Evolutionary conservation across 2,113 vertebrate species (phyloP).

Genomic region (Bufo bufo): DNA sequence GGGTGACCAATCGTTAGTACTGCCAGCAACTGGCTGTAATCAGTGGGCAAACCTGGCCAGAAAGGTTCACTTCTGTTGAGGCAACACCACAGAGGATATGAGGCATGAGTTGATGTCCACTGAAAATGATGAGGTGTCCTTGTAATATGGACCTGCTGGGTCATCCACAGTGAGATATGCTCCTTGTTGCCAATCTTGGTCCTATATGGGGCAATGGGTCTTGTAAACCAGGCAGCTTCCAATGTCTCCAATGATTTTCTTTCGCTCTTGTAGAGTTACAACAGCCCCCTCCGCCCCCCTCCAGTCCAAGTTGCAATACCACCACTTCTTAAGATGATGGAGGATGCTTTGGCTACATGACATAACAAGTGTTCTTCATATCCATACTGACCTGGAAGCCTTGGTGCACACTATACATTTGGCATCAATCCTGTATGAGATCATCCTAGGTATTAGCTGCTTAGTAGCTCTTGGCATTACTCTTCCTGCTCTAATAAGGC

Average conservation of each 20-base stretch:
- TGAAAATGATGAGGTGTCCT: no score
- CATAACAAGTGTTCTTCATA: not conserved
- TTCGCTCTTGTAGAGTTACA: not conserved
- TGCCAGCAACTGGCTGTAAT: no score
- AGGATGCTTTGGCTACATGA: not conserved
- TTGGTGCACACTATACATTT: not conserved
- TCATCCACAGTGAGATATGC: no score
- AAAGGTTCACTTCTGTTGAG: no score
- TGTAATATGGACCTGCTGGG: no score
- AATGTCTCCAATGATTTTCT: not conserved
- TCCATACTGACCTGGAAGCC: not conserved
- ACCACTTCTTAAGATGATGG: not conserved
- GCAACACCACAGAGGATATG: no score
- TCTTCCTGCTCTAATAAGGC: conserved; percentile 8
- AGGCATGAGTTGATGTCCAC: no score
- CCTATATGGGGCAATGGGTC: no score
- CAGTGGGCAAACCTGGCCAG: no score
- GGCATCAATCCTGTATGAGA: not conserved
- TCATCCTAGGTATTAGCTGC: not conserved
- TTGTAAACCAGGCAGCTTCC: no score
- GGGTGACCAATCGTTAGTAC: no score
- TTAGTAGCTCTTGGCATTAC: not conserved
- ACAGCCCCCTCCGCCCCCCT: not conserved
- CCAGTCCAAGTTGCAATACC: not conserved
- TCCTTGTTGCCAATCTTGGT: no score